These are phyloP conservation scores for Cromileptes altivelis DNA, from an alignment of 2,113 vertebrate genomes.

Conservation along the genomic window DNA sequence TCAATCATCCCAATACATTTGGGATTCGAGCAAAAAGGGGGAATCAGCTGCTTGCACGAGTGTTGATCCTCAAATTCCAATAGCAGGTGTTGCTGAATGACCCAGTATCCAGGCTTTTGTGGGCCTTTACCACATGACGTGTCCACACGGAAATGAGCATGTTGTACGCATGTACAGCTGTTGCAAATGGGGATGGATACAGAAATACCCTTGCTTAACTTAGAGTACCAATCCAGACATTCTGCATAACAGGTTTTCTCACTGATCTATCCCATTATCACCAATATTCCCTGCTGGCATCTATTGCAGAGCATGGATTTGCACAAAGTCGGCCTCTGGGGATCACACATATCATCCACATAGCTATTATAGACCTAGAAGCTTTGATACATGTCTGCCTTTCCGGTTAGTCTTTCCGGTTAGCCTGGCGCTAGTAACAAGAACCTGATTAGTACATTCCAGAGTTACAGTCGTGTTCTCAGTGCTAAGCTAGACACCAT, in stretches of 20 bases:
- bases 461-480: conserved; percentile 24
- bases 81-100: conserved; percentile 74
- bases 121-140: conserved; percentile 60
- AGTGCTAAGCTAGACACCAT: conserved; percentile 57
- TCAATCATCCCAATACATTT: conserved; percentile 64
- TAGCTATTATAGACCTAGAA: conserved; percentile 16
- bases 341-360: conserved; percentile 8
- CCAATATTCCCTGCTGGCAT: conserved; percentile 46
- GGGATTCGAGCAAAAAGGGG: conserved; percentile 55
- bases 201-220: conserved; percentile 41
- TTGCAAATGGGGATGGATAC: conserved; percentile 40
- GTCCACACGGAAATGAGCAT: conserved; percentile 64
- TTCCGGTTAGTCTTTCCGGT: conserved; percentile 39
- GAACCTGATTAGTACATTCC: conserved; percentile 57
- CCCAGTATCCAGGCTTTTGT: conserved; percentile 60
- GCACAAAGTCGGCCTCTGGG: conserved; percentile 28
- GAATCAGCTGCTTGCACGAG: conserved; percentile 62
- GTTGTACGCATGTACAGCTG: conserved; percentile 69
- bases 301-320: conserved; percentile 46
- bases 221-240: conserved; percentile 22
- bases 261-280: conserved; percentile 60
- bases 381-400: conserved; percentile 4
- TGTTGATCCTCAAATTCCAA: conserved; percentile 67
- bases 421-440: conserved; percentile 58
- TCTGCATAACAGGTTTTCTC: conserved; percentile 9